Evolutionary conservation across 1,140 invertebrate genomes (phyloP).

Genomic region (Meloidogyne hapla): DNA sequence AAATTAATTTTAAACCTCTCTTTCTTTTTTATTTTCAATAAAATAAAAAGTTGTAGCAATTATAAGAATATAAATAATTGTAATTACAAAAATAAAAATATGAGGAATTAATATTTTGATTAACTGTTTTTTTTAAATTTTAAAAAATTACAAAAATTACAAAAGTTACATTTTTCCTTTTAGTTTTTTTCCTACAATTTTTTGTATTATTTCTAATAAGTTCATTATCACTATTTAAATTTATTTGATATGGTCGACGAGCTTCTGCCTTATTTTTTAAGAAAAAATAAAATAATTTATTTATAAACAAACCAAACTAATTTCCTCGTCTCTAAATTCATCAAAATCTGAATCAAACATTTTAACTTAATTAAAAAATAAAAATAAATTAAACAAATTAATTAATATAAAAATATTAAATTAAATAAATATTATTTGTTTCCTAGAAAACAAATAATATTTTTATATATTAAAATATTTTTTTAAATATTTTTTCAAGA

Average conservation of each 20-base stretch:
- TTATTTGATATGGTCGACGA: neutral
- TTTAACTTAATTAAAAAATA: neutral
- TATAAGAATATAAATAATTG: slow-evolving; percentile 7
- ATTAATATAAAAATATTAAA: no score
- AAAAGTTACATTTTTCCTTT: neutral
- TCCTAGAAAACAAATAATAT: no score
- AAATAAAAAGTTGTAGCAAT: neutral
- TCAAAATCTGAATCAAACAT: neutral
- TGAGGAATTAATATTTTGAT: neutral
- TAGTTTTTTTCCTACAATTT: neutral
- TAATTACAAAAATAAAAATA: neutral
- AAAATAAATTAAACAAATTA: no score
- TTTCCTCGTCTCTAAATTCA: neutral
- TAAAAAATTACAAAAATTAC: no score
- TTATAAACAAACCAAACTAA: neutral
- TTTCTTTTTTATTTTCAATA: neutral
- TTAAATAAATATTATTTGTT: no score
- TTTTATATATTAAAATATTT: no score
- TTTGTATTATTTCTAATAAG: neutral
- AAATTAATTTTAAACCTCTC: neutral
- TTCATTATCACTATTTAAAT: slow-evolving; percentile 1
- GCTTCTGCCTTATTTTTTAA: neutral
- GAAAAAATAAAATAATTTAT: neutral
- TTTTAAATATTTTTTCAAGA: no score
- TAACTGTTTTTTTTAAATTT: neutral